Evolutionary conservation across 2,888 invertebrate species (phyloP), one percentile per base, ranked within the genome.

Genomic region (Cacoxenus indagator): DNA sequence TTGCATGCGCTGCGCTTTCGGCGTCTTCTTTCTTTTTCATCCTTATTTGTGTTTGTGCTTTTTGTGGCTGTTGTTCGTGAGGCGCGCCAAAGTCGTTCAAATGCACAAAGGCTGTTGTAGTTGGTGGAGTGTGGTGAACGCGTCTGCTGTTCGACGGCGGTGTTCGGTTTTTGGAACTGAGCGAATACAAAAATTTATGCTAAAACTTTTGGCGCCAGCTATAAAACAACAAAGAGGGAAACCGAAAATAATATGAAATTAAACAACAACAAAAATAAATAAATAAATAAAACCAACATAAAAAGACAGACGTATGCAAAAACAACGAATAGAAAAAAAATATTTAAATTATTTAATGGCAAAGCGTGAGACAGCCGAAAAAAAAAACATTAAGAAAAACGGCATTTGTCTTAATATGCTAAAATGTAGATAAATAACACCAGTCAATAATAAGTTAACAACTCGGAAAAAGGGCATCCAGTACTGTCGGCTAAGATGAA

Each of bases 131-230:
- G 48, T 3, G 6, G 17, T 6, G 48, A 17, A 3, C 17, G 48
- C 3, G 48, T 11, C 17, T 48, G 4, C 2, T n/a, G 51, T 22
- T 17, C 22, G 3, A 17, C 19, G 22, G 22, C 51, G 22, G 22
- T 22, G 17, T 22, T 22, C 9, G 6, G 8, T 14, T 19, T 48
- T 8, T 14, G n/a, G n/a, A 43, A 43, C 8, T 19, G 22, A 51
- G 22, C 24, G 2, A 19, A 51, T 19, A 22, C 6, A 64, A 82
- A 79, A 81, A n/a, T n/a, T 79, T 80, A 80, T 80, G 79, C 82
- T 83, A 80, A 80, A 80, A 76, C 83, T 78, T 80, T 80, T 80
- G 79, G 79, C 79, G 79, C 79, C 83, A 77, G 48, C 73, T 67
- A 55, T 64, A 55, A 65, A 11, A 43, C 9, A 48, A 48, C 73